Evolutionary conservation across 1,140 invertebrate species (phyloP), one percentile per base, ranked within the genome.

Genomic region (Paracyclopina nana): DNA sequence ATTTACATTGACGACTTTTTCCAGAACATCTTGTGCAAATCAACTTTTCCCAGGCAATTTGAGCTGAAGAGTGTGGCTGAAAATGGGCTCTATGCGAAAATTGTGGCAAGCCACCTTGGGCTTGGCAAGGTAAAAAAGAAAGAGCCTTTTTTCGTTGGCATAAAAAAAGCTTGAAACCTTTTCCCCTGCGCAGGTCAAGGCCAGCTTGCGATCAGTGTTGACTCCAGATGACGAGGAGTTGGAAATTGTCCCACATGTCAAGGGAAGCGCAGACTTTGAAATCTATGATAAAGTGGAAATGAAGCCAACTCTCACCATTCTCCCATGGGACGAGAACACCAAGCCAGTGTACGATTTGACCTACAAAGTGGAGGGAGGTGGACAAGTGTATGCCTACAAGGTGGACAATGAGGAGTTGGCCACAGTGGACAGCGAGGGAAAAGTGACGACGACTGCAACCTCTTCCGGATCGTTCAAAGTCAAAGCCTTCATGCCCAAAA

Each of bases 301-400:
- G 5, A 44, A 44, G 16, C 42, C 42, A 6, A 14, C 12, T 18
- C 14, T 18, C 5, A 44, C 42, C 24, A 44, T 44, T 20, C 24
- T 44, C 16, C 42, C 42, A n/a, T 44, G 42, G 42, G 42, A 44
- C 12, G 42, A 44, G 42, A 44, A 18, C 24, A n/a, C 24, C n/a
- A 14, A 44, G 12, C 16, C 42, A 14, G 16, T n/a, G 5, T 44
- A 20, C 24, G 16, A 18, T 5, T 12, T 44, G 16, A 44, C 16
- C 12, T 44, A 44, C 42, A 44, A 14, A 24, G 42, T 44, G 24
- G 24, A 20, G 12, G 42, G 42, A 4, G 42, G 42, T 5, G 24
- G 42, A 5, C 16, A 44, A 25, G 16, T 44, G 4, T 44, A 20
- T 12, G 24, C 16, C 3, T 44, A 24, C 14, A 20, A 12, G 12